A percentile compares a stretch with the other conserved stretches of the same genome.
These are phyloP conservation scores for Amniataba percoides DNA, from an alignment of 2,797 vertebrate species.

Conservation along the genomic window DNA sequence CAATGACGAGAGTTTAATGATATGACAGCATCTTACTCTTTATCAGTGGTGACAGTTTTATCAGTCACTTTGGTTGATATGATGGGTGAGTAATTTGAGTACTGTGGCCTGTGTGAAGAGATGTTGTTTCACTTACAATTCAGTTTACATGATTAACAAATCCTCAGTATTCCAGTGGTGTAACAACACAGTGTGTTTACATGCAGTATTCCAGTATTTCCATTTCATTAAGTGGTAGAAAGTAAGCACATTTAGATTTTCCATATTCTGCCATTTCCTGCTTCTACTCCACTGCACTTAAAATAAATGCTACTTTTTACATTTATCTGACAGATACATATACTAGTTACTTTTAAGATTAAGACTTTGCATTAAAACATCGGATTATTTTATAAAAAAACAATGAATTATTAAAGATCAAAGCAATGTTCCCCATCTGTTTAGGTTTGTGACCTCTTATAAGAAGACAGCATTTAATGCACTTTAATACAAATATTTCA, in stretches of 20 bases:
- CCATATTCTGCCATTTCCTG: neutral
- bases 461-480: neutral
- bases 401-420: neutral
- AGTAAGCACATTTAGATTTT: neutral
- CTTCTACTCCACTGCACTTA: neutral
- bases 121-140: neutral
- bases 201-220: neutral
- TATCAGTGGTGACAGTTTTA: slow-evolving; percentile 51
- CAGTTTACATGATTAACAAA: neutral
- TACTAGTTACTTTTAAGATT: neutral
- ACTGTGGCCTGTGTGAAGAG: slow-evolving; percentile 67
- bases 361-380: no score
- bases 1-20: rapidly evolving
- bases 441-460: neutral
- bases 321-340: neutral
- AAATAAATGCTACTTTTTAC: neutral
- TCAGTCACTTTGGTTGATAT: slow-evolving; percentile 72
- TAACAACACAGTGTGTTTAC: neutral
- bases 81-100: slow-evolving; percentile 65
- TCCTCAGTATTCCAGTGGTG: neutral
- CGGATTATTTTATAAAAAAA: slow-evolving; percentile 1
- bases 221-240: no score
- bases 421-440: neutral
- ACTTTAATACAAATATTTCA: no score
- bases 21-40: slow-evolving; percentile 51